phyloP scores from a whole-genome alignment of 2,113 vertebrate species.

The Pluvialis apricaria region DNA sequence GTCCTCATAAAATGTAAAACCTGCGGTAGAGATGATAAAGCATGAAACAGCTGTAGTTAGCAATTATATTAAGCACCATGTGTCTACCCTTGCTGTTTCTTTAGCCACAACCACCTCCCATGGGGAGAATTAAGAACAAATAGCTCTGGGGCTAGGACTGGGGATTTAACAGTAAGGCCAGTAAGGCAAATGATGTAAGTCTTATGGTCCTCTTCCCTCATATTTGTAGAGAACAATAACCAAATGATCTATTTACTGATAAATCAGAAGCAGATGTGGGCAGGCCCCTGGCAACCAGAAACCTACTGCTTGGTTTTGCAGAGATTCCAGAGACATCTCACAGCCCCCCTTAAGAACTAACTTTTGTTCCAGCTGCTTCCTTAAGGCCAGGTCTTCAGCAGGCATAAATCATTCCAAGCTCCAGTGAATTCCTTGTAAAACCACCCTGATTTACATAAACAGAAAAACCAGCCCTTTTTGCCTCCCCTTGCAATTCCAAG shows the following conservation, averaged over 20 bases:
- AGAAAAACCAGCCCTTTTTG: neutral
- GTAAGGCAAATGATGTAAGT: neutral
- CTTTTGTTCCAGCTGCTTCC: slow-evolving; percentile 2
- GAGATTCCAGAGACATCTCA: neutral
- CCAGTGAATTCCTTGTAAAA: slow-evolving; percentile 18
- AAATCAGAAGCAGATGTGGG: neutral
- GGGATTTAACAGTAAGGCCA: neutral
- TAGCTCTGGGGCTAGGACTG: neutral
- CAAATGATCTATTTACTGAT: neutral
- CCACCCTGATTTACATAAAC: neutral
- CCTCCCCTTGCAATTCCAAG: neutral
- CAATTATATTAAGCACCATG: neutral
- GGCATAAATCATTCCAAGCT: slow-evolving; percentile 15
- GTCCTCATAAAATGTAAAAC: neutral
- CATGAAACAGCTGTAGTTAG: neutral
- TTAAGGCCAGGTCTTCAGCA: neutral
- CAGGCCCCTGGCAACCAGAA: neutral
- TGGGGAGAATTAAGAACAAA: neutral
- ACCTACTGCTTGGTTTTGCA: neutral
- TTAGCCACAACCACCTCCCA: neutral
- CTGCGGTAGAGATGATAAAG: neutral
- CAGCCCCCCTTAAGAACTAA: neutral
- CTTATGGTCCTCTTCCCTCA: neutral
- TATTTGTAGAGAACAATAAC: neutral
- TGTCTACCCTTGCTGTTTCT: neutral